phyloP scores from a whole-genome alignment of 2,797 vertebrate species.

The Clarias laeviceps region DNA sequence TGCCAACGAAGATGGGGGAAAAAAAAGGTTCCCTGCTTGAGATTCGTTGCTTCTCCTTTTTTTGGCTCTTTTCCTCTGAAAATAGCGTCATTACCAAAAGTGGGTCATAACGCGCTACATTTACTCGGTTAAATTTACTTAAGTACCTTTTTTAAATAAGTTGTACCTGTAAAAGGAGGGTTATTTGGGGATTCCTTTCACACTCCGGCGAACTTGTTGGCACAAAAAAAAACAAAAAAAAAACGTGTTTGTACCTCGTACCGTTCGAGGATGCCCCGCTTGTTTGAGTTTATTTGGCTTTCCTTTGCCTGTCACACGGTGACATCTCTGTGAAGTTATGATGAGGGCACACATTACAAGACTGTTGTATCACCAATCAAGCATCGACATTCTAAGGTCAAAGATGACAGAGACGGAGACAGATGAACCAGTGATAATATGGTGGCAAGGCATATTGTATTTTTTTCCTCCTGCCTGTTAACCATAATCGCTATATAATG shows the following conservation, averaged over 20 bases:
- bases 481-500: background rate
- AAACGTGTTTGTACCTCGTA: background rate
- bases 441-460: background rate
- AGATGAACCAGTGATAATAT: background rate
- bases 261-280: background rate
- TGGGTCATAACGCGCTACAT: background rate
- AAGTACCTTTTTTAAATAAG: constrained; percentile 4
- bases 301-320: background rate
- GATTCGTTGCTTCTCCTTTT: background rate
- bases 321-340: constrained; percentile 7
- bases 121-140: background rate
- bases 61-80: background rate
- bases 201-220: background rate
- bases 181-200: background rate
- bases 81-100: constrained; percentile 4
- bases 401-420: background rate
- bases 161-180: background rate
- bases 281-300: background rate
- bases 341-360: background rate
- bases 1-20: constrained; percentile 5
- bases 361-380: constrained; percentile 8
- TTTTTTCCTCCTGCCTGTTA: background rate
- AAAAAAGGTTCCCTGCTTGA: background rate
- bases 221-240: background rate
- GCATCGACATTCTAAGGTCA: background rate